These are phyloP conservation scores for Eremophila alpestris DNA, from an alignment of 2,797 vertebrate species.

Conservation along the genomic window DNA sequence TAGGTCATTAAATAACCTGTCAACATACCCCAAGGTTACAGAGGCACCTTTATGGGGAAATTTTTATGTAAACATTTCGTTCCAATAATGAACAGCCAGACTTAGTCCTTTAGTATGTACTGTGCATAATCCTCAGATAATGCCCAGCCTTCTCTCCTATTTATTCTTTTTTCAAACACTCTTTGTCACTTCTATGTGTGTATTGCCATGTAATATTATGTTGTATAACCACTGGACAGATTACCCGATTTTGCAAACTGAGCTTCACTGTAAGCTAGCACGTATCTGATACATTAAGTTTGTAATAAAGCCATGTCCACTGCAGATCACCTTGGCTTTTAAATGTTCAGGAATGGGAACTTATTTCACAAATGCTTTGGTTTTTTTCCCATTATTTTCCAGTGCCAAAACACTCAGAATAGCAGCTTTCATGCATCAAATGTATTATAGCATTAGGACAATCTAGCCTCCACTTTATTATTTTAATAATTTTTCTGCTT, in stretches of 20 bases:
- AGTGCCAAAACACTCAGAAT: not conserved
- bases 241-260: not conserved
- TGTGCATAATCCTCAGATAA: not conserved
- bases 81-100: not conserved
- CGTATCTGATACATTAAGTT: not conserved
- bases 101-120: not conserved
- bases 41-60: not conserved
- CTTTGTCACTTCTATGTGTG: not conserved
- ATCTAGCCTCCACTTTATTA: not conserved
- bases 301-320: not conserved
- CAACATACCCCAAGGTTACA: not conserved
- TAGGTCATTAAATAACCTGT: constrained; percentile 6
- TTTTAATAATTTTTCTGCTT: not conserved
- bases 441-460: not conserved
- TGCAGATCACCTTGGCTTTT: not conserved
- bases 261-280: not conserved
- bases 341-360: not conserved
- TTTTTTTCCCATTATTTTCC: not conserved
- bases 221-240: not conserved
- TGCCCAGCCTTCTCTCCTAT: not conserved
- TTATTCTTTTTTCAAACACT: not conserved
- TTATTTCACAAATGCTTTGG: not conserved
- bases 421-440: not conserved
- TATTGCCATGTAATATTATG: not conserved
- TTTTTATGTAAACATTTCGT: constrained; percentile 8